Conservation (phyloP, 92 coral and sea anemone genomes). For the Plumapathes pennacea region DNA sequence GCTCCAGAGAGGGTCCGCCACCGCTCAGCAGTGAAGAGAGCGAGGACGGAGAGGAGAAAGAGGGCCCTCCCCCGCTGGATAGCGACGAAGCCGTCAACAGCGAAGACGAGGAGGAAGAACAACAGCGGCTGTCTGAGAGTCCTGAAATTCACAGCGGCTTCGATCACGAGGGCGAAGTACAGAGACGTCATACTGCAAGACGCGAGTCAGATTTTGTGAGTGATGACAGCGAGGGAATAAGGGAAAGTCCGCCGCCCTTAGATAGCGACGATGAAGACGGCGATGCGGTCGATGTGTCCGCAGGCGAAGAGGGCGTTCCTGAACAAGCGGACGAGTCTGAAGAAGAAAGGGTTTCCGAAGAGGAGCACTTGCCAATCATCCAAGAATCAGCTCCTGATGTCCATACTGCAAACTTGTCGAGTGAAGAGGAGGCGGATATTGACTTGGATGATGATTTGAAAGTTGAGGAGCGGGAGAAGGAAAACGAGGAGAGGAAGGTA, state of each 20-base stretch:
- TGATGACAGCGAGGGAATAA: conserved; percentile 20
- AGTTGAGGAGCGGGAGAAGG: conserved; percentile 10
- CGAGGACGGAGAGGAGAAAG: conserved; percentile 14
- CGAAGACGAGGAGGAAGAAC: conserved; percentile 14
- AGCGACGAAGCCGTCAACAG: conserved; percentile 38
- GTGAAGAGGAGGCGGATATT: not conserved
- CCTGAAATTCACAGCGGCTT: conserved; percentile 16
- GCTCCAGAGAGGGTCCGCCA: conserved; percentile 66
- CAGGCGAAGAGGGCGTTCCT: conserved; percentile 15
- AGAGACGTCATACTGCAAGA: too few species aligned
- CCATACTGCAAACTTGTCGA: too few species aligned
- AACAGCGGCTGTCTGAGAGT: conserved; percentile 1
- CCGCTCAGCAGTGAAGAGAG: conserved; percentile 65
- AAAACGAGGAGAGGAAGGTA: not conserved
- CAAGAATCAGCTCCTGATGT: too few species aligned
- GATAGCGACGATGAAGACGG: conserved; percentile 36
- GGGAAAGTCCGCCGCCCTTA: conserved; percentile 51
- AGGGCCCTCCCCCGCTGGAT: conserved; percentile 72
- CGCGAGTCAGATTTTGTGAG: too few species aligned
- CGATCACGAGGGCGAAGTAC: too few species aligned
- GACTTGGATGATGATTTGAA: not conserved
- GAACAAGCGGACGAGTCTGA: conserved; percentile 1
- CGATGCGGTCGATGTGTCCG: conserved; percentile 4
- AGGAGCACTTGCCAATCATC: too few species aligned
- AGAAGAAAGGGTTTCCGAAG: not conserved